A percentile compares a stretch with the other conserved stretches of the same genome.
These are phyloP conservation scores for Eulacestoma nigropectus DNA, from an alignment of 2,113 vertebrate species.

Conservation along the genomic window DNA sequence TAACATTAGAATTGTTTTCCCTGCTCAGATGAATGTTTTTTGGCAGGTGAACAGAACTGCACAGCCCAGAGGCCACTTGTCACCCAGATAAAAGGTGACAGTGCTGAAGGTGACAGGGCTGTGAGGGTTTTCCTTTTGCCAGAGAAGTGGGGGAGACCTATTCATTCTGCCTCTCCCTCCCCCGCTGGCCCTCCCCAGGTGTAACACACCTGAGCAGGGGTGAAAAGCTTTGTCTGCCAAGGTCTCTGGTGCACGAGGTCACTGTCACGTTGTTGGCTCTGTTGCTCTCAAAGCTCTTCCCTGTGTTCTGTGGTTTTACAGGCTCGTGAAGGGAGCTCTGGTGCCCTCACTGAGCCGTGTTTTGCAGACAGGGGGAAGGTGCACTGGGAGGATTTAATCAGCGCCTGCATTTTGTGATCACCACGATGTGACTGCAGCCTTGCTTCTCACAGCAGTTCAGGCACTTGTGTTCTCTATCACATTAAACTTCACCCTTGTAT, in stretches of 20 bases:
- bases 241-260: background rate
- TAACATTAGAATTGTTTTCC: background rate
- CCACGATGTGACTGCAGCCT: background rate
- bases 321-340: background rate
- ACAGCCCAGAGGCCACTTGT: background rate
- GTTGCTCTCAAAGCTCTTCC: background rate
- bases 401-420: background rate
- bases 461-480: background rate
- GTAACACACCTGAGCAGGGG: background rate
- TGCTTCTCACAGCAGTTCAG: background rate
- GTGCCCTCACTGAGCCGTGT: background rate
- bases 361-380: background rate
- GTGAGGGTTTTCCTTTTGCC: background rate
- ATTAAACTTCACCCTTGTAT: background rate
- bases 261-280: background rate
- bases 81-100: background rate
- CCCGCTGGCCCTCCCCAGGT: background rate
- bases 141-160: rapidly evolving
- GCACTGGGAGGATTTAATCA: background rate
- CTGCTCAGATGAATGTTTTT: background rate
- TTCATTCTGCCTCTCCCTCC: background rate
- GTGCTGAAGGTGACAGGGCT: background rate
- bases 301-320: background rate
- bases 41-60: background rate
- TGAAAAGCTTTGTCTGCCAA: background rate